Base-by-base conservation (phyloP, 2,797 vertebrate species). In the Telmatherina bonti region DNA sequence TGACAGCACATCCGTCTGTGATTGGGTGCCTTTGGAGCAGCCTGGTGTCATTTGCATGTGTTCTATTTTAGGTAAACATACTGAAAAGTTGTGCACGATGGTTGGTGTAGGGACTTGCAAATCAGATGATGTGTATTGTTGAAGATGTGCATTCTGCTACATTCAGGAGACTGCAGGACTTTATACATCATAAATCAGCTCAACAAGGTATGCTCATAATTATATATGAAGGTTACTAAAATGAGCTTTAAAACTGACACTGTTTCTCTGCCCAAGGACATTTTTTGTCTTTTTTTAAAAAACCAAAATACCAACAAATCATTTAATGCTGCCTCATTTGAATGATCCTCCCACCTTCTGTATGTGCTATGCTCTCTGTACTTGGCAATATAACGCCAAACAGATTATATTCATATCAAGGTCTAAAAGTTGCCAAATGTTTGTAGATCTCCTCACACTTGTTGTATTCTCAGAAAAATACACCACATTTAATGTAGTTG, bases 401-500 rank as follows among this genome's bases (percentile, higher is more conserved):
- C 54, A 53, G 70, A 66, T 53, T n/a, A 65, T 43, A 36, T 36
- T 47, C 36, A 58, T 77, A 58, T 67, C 30, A 67, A 54, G 54
- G 47, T 54, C 59, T 58, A 66, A 7, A n/a, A 57, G 56, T 79
- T 57, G 30, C 35, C 29, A 54, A 57, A 60, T 53, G 26, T 41
- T 65, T 43, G 0, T 29, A 73, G 47, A 64, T 36, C 36, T 62
- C 30, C n/a, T n/a, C 31, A 15, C 20, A 22, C 31, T 58, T 52
- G 57, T 51, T 20, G 15, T 16, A 24, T 36, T 10, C 16, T 35
- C 7, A 56, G 52, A 38, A 57, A 75, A 47, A 67, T 33, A 30
- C 2, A 60, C 26, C 49, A 31, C 59, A 49, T 20, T 69, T 67
- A 35, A 56, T 85, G 78, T 62, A 69, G 70, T 74, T 80, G 31